Percentiles rank a stretch among this genome's conserved stretches.
phyloP scores from a whole-genome alignment of 2,888 invertebrate species.

The Steromphala cineraria region DNA sequence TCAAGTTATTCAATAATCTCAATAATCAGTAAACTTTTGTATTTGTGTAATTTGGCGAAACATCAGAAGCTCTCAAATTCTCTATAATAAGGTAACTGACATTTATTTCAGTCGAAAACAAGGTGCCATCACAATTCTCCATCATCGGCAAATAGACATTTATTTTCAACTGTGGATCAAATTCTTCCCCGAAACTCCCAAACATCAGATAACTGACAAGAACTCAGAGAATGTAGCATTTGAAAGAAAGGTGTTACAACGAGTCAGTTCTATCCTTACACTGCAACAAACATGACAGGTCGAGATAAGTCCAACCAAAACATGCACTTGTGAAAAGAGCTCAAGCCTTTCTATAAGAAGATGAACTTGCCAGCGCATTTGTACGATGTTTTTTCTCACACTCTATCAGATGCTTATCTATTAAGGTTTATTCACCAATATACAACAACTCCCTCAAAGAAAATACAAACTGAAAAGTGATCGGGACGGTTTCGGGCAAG shows the following conservation, averaged over 20 bases:
- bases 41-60: too few relatives aligned
- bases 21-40: too few relatives aligned
- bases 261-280: background rate
- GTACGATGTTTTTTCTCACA: background rate
- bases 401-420: background rate
- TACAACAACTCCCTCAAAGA: conserved; percentile 1
- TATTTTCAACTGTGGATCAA: too few relatives aligned
- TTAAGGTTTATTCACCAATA: background rate
- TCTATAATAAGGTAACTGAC: too few relatives aligned
- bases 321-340: background rate
- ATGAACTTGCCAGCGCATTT: background rate
- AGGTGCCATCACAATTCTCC: too few relatives aligned
- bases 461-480: background rate
- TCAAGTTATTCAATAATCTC: too few relatives aligned
- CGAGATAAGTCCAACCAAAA: background rate
- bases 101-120: too few relatives aligned
- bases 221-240: background rate
- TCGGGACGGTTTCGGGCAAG: background rate
- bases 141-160: too few relatives aligned
- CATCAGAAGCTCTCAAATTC: too few relatives aligned
- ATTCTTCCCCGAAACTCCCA: too few relatives aligned
- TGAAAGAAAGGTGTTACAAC: background rate
- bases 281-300: background rate
- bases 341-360: background rate
- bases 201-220: background rate